Conservation (phyloP, 37 sponge, comb jelly and placozoan genomes). For the Beroe forskalii region DNA sequence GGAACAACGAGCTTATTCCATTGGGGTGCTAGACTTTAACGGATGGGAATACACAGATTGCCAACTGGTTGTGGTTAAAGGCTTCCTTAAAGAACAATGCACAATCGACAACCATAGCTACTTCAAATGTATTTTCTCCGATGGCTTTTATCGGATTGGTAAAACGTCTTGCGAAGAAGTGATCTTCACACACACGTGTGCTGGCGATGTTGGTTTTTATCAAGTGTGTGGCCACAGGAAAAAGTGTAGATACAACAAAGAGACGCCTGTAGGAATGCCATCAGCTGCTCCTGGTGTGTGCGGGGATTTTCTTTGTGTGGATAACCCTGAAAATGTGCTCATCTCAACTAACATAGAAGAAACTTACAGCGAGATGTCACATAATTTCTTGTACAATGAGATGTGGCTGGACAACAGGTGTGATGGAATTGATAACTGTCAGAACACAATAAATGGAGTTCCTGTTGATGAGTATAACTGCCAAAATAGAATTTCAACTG, state of each 20-base stretch:
- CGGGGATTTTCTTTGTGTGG: background rate
- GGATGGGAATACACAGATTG: background rate
- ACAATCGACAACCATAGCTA: background rate
- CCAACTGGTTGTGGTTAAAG: background rate
- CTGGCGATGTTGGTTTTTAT: background rate
- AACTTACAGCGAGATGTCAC: background rate
- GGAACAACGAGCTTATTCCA: background rate
- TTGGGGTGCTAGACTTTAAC: background rate
- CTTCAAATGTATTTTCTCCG: background rate
- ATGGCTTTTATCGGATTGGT: background rate
- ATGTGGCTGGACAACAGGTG: background rate
- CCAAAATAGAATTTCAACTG: too few relatives aligned
- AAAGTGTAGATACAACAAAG: background rate
- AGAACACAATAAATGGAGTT: background rate
- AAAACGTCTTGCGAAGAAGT: background rate
- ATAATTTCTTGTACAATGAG: background rate
- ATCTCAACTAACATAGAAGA: background rate
- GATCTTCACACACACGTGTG: background rate
- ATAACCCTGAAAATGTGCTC: background rate
- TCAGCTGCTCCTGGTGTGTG: background rate
- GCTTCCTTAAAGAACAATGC: background rate
- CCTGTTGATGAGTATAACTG: background rate
- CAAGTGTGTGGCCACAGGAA: background rate
- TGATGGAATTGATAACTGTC: background rate
- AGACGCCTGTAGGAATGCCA: background rate